Conservation (phyloP, 2,113 vertebrate species). For the Amia ocellicauda region DNA sequence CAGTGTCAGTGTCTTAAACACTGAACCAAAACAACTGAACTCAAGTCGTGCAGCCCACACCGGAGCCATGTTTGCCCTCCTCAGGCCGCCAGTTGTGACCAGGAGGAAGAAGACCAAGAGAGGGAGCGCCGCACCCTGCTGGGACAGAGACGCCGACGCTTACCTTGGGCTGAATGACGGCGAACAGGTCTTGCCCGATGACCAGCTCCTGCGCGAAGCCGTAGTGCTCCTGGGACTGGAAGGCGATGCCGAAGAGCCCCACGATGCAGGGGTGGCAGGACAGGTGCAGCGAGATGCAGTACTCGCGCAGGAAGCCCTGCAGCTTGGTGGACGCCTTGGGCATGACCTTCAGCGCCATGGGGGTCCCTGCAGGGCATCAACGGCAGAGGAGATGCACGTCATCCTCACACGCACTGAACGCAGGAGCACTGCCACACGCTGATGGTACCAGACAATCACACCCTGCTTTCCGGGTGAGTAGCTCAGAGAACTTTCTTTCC, state of each 20-base stretch:
- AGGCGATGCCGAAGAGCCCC: slow-evolving; percentile 81
- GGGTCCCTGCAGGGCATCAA: slow-evolving; percentile 70
- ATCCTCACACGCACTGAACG: too few species aligned
- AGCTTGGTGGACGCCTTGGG: slow-evolving; percentile 83
- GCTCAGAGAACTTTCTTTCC: too few species aligned
- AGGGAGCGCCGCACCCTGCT: background rate
- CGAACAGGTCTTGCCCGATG: slow-evolving; percentile 82
- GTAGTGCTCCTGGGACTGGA: slow-evolving; percentile 82
- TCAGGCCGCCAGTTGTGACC: background rate
- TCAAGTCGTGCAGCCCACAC: too few species aligned
- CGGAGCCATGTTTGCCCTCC: too few species aligned
- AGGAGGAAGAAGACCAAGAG: background rate
- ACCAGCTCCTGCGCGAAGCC: slow-evolving; percentile 86
- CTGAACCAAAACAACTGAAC: too few species aligned
- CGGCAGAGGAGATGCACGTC: background rate
- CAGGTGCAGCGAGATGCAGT: slow-evolving; percentile 84
- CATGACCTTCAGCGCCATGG: slow-evolving; percentile 90
- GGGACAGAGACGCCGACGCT: slow-evolving; percentile 27
- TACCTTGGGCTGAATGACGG: slow-evolving; percentile 86
- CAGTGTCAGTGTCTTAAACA: too few species aligned
- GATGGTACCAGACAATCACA: too few species aligned
- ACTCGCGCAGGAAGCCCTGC: slow-evolving; percentile 88
- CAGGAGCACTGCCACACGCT: too few species aligned
- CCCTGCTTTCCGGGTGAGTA: too few species aligned
- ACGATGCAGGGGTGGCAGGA: slow-evolving; percentile 82